Percentiles rank a stretch among this genome's conserved stretches.
These are phyloP conservation scores for Sphenodon punctatus DNA, from an alignment of 2,797 vertebrate species.

Conservation along the genomic window DNA sequence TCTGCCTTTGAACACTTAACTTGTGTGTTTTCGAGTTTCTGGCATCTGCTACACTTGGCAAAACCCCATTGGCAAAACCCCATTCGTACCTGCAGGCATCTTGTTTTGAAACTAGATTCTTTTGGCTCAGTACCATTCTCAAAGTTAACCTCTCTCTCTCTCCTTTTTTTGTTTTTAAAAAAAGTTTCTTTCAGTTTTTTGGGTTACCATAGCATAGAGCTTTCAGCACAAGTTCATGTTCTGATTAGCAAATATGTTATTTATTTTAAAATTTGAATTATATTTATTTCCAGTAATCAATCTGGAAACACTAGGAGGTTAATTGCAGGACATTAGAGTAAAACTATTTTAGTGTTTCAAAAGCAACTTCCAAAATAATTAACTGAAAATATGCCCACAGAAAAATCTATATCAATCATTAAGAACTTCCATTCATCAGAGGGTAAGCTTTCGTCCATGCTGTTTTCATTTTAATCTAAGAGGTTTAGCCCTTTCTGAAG, in stretches of 20 bases:
- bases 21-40: not conserved
- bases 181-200: slow-evolving; percentile 22
- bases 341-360: not conserved
- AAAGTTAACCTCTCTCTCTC: no score
- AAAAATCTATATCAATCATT: not conserved
- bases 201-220: slow-evolving; percentile 32
- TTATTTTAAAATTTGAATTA: not conserved
- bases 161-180: slow-evolving; percentile 52
- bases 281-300: not conserved
- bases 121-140: slow-evolving; percentile 10
- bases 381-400: not conserved
- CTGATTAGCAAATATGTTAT: not conserved
- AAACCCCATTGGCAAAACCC: slow-evolving; percentile 16
- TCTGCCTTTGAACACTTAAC: not conserved
- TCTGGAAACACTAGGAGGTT: not conserved
- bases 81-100: slow-evolving; percentile 8
- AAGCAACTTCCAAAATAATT: not conserved
- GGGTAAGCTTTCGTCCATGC: not conserved
- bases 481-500: not conserved
- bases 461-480: not conserved
- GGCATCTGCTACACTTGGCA: not conserved
- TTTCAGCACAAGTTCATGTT: slow-evolving; percentile 25
- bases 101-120: slow-evolving; percentile 18
- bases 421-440: not conserved
- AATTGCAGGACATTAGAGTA: not conserved